These are phyloP conservation scores for Amphiduros pacificus DNA, from an alignment of 2,888 invertebrate species.

Conservation along the genomic window DNA sequence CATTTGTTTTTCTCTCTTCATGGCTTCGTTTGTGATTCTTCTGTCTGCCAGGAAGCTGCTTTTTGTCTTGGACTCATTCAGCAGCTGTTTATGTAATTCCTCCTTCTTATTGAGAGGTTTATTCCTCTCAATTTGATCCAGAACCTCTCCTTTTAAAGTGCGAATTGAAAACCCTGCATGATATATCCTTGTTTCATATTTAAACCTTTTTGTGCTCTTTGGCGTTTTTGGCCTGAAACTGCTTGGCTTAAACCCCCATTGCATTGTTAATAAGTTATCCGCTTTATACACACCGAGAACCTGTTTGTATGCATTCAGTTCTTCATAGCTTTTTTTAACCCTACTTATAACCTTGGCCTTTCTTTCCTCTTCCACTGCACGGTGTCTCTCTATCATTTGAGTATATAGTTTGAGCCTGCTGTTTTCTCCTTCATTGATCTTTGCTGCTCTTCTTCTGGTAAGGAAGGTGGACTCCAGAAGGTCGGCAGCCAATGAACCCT, in stretches of 20 bases:
- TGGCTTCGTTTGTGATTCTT: not conserved
- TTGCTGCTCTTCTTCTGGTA: not conserved
- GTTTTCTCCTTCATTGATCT: not conserved
- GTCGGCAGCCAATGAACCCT: not conserved
- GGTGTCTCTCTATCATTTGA: not conserved
- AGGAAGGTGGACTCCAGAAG: not conserved
- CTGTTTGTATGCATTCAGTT: too few species aligned
- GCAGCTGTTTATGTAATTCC: not conserved
- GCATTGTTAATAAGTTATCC: too few species aligned
- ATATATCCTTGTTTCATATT: not conserved
- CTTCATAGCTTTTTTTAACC: too few species aligned
- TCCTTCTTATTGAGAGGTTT: not conserved
- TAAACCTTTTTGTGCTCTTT: not conserved
- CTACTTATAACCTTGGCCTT: too few species aligned
- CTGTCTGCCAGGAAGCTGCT: not conserved
- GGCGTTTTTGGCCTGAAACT: too few species aligned
- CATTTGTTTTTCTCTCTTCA: not conserved
- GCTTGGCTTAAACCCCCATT: too few species aligned
- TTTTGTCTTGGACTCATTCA: not conserved
- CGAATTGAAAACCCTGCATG: not conserved
- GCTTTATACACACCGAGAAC: too few species aligned
- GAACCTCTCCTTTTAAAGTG: not conserved
- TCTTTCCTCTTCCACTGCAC: not conserved
- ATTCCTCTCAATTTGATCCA: not conserved
- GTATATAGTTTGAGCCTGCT: not conserved